Percentiles rank a stretch among this genome's conserved stretches.
Conservation (phyloP, 2,888 invertebrate genomes). For the Molanna angustata region DNA sequence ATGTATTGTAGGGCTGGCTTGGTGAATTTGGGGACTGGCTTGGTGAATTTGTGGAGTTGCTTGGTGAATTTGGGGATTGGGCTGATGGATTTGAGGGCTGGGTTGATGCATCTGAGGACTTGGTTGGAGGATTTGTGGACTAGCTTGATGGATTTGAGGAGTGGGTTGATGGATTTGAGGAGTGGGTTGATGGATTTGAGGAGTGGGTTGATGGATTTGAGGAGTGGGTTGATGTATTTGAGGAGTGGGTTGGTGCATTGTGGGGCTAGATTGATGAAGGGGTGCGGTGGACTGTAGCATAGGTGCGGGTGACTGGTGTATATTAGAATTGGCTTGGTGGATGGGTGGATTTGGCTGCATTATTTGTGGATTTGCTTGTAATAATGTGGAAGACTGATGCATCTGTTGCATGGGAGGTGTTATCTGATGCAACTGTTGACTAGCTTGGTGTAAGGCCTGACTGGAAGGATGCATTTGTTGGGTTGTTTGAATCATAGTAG, state of each 20-base stretch:
- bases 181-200: conserved; percentile 12
- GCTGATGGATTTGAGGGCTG: conserved; percentile 17
- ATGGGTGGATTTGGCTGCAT: conserved; percentile 11
- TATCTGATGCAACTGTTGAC: conserved; percentile 7
- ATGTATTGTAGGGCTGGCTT: conserved; percentile 14
- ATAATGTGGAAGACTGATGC: conserved; percentile 19
- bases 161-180: conserved; percentile 10
- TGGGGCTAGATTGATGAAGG: background rate
- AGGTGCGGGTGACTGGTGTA: conserved; percentile 9
- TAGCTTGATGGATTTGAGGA: conserved; percentile 17
- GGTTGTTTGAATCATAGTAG: background rate
- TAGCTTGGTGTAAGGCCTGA: conserved; percentile 9
- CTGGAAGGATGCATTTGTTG: conserved; percentile 3
- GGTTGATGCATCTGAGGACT: conserved; percentile 10
- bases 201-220: conserved; percentile 6
- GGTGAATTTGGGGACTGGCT: conserved; percentile 19
- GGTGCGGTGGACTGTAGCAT: conserved; percentile 5
- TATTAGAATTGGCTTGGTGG: conserved; percentile 13
- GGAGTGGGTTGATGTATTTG: conserved; percentile 14
- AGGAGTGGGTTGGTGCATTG: conserved; percentile 27
- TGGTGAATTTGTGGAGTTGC: conserved; percentile 16
- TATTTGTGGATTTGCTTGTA: conserved; percentile 18
- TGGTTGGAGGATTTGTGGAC: conserved; percentile 17
- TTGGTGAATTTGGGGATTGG: conserved; percentile 11
- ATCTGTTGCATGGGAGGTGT: conserved; percentile 4